Evolutionary conservation across 2,888 invertebrate species (phyloP).

Genomic region (Cactoblastis cactorum): DNA sequence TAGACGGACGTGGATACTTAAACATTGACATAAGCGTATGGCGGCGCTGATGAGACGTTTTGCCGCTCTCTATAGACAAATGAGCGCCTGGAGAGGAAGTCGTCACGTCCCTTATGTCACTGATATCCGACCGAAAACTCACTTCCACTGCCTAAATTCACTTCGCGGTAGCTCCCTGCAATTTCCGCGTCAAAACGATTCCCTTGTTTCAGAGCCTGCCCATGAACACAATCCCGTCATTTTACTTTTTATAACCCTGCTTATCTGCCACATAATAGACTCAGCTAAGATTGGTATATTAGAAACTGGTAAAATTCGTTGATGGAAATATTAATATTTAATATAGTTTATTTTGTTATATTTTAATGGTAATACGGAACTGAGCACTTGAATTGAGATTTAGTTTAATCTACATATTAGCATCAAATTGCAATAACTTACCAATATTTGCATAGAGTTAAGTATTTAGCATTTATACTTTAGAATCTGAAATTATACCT

Average conservation of each 20-base stretch:
- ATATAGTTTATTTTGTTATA: background rate
- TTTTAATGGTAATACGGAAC: background rate
- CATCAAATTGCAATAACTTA: slow-evolving; percentile 36
- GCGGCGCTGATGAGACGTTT: slow-evolving; percentile 32
- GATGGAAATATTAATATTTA: slow-evolving; percentile 17
- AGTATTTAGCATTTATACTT: slow-evolving; percentile 31
- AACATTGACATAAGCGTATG: slow-evolving; percentile 30
- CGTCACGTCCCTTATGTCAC: slow-evolving; percentile 52
- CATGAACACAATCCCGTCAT: slow-evolving; percentile 48
- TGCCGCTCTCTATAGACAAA: slow-evolving; percentile 43
- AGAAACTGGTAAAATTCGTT: slow-evolving; percentile 14
- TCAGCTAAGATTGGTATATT: slow-evolving; percentile 37
- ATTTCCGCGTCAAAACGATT: slow-evolving; percentile 59
- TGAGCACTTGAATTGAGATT: slow-evolving; percentile 22
- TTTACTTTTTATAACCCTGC: slow-evolving; percentile 52
- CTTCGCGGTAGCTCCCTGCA: slow-evolving; percentile 47
- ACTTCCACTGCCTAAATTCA: slow-evolving; percentile 42
- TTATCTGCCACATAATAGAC: slow-evolving; percentile 49
- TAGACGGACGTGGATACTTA: slow-evolving; percentile 29
- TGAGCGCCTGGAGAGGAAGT: slow-evolving; percentile 35
- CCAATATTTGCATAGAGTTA: slow-evolving; percentile 28
- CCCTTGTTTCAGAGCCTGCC: slow-evolving; percentile 44
- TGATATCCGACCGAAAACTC: slow-evolving; percentile 56
- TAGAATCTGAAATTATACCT: slow-evolving; percentile 18
- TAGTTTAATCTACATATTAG: slow-evolving; percentile 28